These are phyloP conservation scores for Aethes cnicana DNA, from an alignment of 2,888 invertebrate genomes.

Conservation along the genomic window DNA sequence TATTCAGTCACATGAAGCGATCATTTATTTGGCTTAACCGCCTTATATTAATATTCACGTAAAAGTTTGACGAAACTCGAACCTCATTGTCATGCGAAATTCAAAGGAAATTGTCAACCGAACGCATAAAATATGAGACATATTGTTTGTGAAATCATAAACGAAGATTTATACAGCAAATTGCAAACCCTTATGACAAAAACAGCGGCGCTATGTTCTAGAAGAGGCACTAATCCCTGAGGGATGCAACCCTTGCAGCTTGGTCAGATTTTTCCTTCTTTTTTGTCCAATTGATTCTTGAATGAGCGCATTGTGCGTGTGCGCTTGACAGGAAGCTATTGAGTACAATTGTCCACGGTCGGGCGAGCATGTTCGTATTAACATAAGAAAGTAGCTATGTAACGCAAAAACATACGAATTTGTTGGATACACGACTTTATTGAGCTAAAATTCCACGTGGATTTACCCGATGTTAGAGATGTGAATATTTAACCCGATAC, in stretches of 20 bases:
- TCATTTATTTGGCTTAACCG: slow-evolving; percentile 7
- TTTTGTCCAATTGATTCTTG: slow-evolving; percentile 55
- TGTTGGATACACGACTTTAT: slow-evolving; percentile 29
- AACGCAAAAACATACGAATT: slow-evolving; percentile 27
- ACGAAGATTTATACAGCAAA: slow-evolving; percentile 42
- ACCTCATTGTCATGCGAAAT: slow-evolving; percentile 7
- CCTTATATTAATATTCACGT: no score
- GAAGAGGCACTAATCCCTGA: slow-evolving; percentile 57
- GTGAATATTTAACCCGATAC: no score
- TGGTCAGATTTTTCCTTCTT: slow-evolving; percentile 44
- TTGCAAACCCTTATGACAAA: slow-evolving; percentile 46
- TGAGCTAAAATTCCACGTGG: slow-evolving; percentile 10
- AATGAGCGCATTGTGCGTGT: slow-evolving; percentile 66
- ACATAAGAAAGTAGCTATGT: slow-evolving; percentile 44
- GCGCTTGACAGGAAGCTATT: slow-evolving; percentile 70
- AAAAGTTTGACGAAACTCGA: neutral
- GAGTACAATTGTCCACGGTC: slow-evolving; percentile 63
- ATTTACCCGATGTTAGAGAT: slow-evolving; percentile 23
- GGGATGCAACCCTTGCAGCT: slow-evolving; percentile 59
- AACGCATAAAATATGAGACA: slow-evolving; percentile 21
- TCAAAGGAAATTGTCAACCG: slow-evolving; percentile 31
- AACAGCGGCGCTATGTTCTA: slow-evolving; percentile 65
- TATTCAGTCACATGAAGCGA: neutral
- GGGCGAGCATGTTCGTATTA: slow-evolving; percentile 52
- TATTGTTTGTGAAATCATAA: slow-evolving; percentile 33